Base-by-base conservation (phyloP, 1,140 invertebrate genomes). In the Saccostrea glomerata region DNA sequence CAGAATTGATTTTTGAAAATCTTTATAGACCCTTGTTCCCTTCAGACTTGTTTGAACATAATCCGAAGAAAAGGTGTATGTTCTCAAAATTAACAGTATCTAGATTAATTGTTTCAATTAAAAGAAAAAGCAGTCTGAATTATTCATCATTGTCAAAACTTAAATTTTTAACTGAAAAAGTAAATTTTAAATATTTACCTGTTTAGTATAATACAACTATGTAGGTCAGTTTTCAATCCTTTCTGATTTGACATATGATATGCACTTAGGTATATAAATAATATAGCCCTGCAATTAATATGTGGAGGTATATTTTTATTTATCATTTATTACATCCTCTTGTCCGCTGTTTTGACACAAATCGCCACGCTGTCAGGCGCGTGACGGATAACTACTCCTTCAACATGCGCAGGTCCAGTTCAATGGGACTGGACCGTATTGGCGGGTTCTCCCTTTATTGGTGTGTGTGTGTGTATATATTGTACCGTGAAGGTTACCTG, bases 241-340 rank as follows among this genome's bases (percentile, higher is more conserved):
- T 66, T 66, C 60, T 66, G 60, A 66, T 17, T 66, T 66, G 20
- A 66, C 23, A 66, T 66, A 7, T 23, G 60, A 66, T 23, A 30
- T 77, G 70, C 70, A 15, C 70, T 36, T 77, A 9, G 70, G 23
- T 77, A 77, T 77, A 77, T 77, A 77, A 30, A 12, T 77, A 36
- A 77, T 77, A 11, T 77, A 36, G 5, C 25, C 30, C 9, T 30
- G 70, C 25, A 30, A 77, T 77, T 30, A 36, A 77, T 25, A 30
- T 25, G 11, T 36, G 23, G 66, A 23, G n/a, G 23, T 73, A 73
- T 23, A 25, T 13, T 66, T 66, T 25, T 23, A 73, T 77, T 77
- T 77, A 77, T 36, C 30, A 30, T 77, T 77, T 77, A 77, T 77
- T 20, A 23, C 17, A 20, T 23, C 17, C 60, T 20, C 60, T 47